Base-by-base conservation (phyloP, 2,113 vertebrate species). In the Porphyrio hochstetteri region DNA sequence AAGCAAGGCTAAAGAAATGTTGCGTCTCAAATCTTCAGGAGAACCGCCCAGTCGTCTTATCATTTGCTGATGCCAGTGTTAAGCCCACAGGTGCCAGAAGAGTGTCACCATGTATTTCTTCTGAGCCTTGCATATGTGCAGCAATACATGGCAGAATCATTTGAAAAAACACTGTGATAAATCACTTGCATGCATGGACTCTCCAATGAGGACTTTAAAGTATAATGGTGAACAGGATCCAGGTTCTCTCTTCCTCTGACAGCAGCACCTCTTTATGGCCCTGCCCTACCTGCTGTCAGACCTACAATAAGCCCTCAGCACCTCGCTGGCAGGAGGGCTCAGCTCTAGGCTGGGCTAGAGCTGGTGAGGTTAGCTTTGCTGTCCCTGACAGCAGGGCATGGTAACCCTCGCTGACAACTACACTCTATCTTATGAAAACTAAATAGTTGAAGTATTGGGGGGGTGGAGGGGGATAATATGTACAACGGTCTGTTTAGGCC, bases 341-440 rank as follows among this genome's bases (percentile, higher is more conserved):
- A 50, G 15, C 55, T 81, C 40, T 79, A 83, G 36, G 27, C 40
- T 76, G 53, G 24, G 27, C 27, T 56, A 36, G 19, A 36, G 60
- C 31, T 38, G 31, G 1, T 10, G n/a, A 50, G 16, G 28, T 25
- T 48, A 52, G 63, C 13, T 80, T 69, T 91, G 57, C 40, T 3
- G 1, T 18, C 33, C 16, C 50, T 81, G 50, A 0, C 1, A 65
- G 44, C 16, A n/a, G 68, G 2, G 2, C n/a, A 35, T 1, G 6
- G 42, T 50, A 88, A 85, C n/a, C 16, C 36, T 81, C 52, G 20
- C 35, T 48, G 64, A n/a, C 29, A 87, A 5, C 19, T 38, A 16
- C 0, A 0, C 10, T 74, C 48, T 59, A 14, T 20, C 60, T 76
- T 60, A 48, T 64, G 76, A 81, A 78, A 76, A 10, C 42, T 44